phyloP scores from a whole-genome alignment of 2,797 vertebrate species.

The Delichon dasypus region DNA sequence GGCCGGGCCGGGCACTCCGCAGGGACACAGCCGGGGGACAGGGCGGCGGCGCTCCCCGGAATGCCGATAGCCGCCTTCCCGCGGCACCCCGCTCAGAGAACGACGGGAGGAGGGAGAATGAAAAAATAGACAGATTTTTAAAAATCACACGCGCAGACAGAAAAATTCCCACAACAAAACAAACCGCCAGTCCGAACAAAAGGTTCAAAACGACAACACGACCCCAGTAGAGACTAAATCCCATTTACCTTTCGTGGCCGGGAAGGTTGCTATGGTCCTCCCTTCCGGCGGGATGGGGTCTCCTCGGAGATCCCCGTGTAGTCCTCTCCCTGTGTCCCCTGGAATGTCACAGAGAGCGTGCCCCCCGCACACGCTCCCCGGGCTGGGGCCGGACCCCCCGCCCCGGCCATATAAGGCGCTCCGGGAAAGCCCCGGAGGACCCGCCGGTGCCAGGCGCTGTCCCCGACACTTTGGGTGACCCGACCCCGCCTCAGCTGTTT shows the following conservation, averaged over 20 bases:
- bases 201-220: background rate
- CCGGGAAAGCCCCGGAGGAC: background rate
- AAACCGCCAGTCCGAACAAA: background rate
- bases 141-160: background rate
- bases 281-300: background rate
- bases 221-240: too few species aligned
- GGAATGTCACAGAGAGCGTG: fast-evolving
- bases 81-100: background rate
- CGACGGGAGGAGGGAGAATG: background rate
- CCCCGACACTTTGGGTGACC: background rate
- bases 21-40: background rate
- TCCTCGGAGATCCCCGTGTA: background rate
- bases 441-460: background rate
- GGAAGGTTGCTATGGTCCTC: background rate
- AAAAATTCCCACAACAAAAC: background rate
- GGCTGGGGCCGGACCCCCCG: background rate
- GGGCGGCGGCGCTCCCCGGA: background rate
- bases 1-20: background rate
- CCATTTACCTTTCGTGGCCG: background rate
- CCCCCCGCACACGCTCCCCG: background rate
- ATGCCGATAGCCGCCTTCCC: background rate
- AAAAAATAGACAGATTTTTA: fast-evolving
- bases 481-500: background rate
- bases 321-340: background rate
- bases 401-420: background rate